Evolutionary conservation across 2,888 invertebrate genomes (phyloP), one percentile per base, ranked within the genome.

Genomic region (Zaprionus lineosus): DNA sequence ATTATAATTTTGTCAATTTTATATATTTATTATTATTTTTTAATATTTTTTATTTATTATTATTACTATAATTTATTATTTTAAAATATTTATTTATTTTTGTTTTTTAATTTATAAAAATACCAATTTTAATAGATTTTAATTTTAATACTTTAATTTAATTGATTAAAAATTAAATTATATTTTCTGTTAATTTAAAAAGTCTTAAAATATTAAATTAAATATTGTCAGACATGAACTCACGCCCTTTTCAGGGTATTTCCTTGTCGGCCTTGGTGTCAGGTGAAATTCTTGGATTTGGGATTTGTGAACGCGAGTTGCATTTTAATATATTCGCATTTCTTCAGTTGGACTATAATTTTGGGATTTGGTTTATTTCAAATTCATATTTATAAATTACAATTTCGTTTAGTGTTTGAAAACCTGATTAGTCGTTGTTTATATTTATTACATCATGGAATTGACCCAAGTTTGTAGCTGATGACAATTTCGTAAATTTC

Each of bases 401-500:
- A 58, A 56, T 60, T 65, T 63, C 24, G 28, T 33, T 51, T 34
- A 33, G 15, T 59, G 36, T 52, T 66, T 36, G 9, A 62, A 26
- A 67, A 68, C 75, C 61, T 64, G 76, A 67, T 78, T 78, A 79
- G 75, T 60, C 18, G 67, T 48, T 44, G 43, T 55, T 56, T 53
- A 46, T 53, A 57, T 55, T 36, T 70, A 47, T 79, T 79, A 58
- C 84, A 78, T 72, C 74, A 79, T 58, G 62, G 37, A 58, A 61
- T 56, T 82, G 72, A 66, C 48, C 61, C 53, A 59, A 84, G 69
- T 65, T 29, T 41, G 53, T 55, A 57, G 46, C 47, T 34, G 47
- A 53, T 82, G 74, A 82, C 78, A 72, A 53, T 84, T 79, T 82
- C 84, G 83, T 78, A 84, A 84, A 67, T 44, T 60, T 67, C 63